Evolutionary conservation across 2,113 vertebrate genomes (phyloP), one percentile per base, ranked within the genome.

Genomic region (Argyrosomus japonicus): DNA sequence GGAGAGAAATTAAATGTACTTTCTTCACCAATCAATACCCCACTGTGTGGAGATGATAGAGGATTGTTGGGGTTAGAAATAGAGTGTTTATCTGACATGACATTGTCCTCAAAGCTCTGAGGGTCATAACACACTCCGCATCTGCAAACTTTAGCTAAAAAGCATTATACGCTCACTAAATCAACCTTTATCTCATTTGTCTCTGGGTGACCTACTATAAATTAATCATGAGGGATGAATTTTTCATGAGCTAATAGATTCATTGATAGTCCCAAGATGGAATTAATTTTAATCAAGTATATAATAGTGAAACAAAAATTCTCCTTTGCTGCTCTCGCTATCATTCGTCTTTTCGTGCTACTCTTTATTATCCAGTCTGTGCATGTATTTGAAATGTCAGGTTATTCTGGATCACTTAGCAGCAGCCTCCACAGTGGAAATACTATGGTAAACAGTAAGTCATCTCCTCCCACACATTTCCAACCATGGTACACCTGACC

Each of bases 1-100:
- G 48, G 86, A 84, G 77, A 77, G 61, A 92, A 92, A 92, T 92
- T 82, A 85, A 93, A 93, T 82, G 75, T 69, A 81, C 76, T 91
- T 91, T 91, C 68, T 85, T 62, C 54, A 71, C 56, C 70, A 83
- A 91, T 92, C 89, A 89, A 88, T 90, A 81, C 77, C 88, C 83
- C 51, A 17, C 88, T 81, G 91, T 81, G 88, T 53, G 67, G 69
- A 32, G 51, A 87, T 83, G 71, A 89, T 83, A 67, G 79, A 79
- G 60, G 86, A 78, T 74, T 84, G 72, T 79, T 69, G 73, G 78
- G 87, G 84, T 84, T 82, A 85, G 79, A 84, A 70, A 77, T 29
- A 45, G 63, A 86, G 86, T 81, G 79, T 90, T 85, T 80, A 77
- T 84, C 43, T 90, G 74, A 79, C 84, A 76, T 78, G 80, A 86